These are phyloP conservation scores for Meliscaeva auricollis DNA, from an alignment of 2,888 invertebrate species.

Conservation along the genomic window DNA sequence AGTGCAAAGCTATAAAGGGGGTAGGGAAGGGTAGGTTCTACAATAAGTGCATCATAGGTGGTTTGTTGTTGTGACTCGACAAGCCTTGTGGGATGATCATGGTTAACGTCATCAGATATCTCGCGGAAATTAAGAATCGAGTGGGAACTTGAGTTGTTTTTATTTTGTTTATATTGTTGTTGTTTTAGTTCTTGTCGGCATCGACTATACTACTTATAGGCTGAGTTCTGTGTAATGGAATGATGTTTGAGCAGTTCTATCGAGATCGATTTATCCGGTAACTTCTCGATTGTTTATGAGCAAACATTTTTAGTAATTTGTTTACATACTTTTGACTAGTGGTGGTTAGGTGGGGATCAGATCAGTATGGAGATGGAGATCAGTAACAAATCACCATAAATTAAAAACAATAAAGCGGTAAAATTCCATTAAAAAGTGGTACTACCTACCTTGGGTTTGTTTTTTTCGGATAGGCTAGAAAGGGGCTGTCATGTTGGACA, in stretches of 20 bases:
- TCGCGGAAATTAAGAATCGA: slow-evolving; percentile 64
- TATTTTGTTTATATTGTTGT: not conserved
- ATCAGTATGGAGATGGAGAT: too few relatives aligned
- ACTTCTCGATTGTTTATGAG: slow-evolving; percentile 37
- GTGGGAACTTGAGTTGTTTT: slow-evolving; percentile 55
- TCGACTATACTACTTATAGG: too few relatives aligned
- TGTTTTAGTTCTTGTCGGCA: slow-evolving; percentile 23
- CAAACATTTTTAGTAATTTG: slow-evolving; percentile 32
- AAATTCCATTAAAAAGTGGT: slow-evolving; percentile 19
- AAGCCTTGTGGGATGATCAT: slow-evolving; percentile 32
- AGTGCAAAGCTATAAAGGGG: not conserved
- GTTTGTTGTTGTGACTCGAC: not conserved
- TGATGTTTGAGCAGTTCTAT: slow-evolving; percentile 57
- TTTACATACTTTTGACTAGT: slow-evolving; percentile 35
- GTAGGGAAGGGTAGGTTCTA: not conserved
- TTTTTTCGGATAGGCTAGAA: too few relatives aligned
- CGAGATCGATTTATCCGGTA: slow-evolving; percentile 50
- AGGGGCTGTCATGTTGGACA: not conserved
- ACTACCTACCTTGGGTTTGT: not conserved
- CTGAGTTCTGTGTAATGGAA: slow-evolving; percentile 30
- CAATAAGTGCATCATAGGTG: slow-evolving; percentile 53
- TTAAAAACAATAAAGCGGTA: slow-evolving; percentile 4
- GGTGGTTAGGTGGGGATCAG: too few relatives aligned
- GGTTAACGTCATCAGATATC: slow-evolving; percentile 27
- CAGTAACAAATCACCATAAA: not conserved